Conservation (phyloP, 2,113 vertebrate genomes). For the Neolamprologus toae region DNA sequence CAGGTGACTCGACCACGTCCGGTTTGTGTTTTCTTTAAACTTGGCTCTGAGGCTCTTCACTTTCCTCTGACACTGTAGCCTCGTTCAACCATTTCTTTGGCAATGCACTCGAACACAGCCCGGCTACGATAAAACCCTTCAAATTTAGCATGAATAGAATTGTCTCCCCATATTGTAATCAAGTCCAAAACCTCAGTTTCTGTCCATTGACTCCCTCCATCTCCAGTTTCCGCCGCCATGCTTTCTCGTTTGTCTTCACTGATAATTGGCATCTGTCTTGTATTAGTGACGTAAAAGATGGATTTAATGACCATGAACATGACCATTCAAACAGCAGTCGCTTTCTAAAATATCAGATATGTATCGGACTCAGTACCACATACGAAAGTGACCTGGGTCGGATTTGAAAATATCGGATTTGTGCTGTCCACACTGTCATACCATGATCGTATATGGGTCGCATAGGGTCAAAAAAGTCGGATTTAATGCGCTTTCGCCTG, state of each 20-base stretch:
- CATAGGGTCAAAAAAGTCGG: fast-evolving
- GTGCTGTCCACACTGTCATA: neutral
- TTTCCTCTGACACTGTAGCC: neutral
- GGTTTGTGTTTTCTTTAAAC: neutral
- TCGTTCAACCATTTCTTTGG: neutral
- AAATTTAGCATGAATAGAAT: neutral
- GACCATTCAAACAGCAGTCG: neutral
- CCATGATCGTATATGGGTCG: neutral
- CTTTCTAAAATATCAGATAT: neutral
- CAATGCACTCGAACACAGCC: neutral
- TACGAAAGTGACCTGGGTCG: fast-evolving
- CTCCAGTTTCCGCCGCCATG: neutral
- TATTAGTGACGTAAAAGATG: fast-evolving
- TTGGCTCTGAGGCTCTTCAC: neutral
- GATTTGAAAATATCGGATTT: neutral
- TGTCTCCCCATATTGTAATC: neutral
- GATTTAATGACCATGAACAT: neutral
- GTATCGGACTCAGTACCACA: neutral
- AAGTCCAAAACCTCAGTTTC: neutral
- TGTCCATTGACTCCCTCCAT: fast-evolving
- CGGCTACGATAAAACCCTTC: fast-evolving
- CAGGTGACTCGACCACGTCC: fast-evolving
- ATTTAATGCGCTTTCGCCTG: neutral
- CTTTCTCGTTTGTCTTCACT: fast-evolving
- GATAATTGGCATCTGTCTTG: fast-evolving